Conservation (phyloP, 1,140 invertebrate species). For the Onthophagus taurus region DNA sequence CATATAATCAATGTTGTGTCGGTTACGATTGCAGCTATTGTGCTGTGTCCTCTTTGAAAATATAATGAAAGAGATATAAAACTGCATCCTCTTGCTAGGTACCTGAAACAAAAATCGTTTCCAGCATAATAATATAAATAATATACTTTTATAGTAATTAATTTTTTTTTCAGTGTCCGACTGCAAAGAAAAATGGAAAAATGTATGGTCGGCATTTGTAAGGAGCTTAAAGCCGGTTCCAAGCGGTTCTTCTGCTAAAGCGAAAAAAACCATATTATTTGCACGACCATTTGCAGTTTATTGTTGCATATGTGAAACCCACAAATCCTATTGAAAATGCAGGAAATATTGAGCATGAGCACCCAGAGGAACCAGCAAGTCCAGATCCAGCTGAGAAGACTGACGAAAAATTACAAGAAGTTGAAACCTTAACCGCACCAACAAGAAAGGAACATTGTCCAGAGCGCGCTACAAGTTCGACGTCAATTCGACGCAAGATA, state of each 20-base stretch:
- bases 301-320: not conserved
- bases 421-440: no score
- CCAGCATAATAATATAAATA: no score
- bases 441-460: no score
- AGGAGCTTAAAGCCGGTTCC: not conserved
- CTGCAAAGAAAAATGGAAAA: not conserved
- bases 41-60: constrained; percentile 9
- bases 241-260: not conserved
- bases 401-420: no score
- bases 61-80: constrained; percentile 1
- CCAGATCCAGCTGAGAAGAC: no score
- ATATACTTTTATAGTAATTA: not conserved
- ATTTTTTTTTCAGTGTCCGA: not conserved
- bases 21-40: constrained; percentile 5
- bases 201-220: not conserved
- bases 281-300: not conserved
- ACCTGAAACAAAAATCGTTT: constrained; percentile 8
- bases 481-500: no score
- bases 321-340: not conserved
- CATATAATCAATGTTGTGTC: constrained; percentile 11
- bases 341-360: no score
- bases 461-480: no score
- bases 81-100: not conserved
- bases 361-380: no score
- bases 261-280: not conserved